Percentiles rank a stretch among this genome's conserved stretches.
These are phyloP conservation scores for Phenganax marumi DNA, from an alignment of 92 coral and sea anemone species.

Conservation along the genomic window DNA sequence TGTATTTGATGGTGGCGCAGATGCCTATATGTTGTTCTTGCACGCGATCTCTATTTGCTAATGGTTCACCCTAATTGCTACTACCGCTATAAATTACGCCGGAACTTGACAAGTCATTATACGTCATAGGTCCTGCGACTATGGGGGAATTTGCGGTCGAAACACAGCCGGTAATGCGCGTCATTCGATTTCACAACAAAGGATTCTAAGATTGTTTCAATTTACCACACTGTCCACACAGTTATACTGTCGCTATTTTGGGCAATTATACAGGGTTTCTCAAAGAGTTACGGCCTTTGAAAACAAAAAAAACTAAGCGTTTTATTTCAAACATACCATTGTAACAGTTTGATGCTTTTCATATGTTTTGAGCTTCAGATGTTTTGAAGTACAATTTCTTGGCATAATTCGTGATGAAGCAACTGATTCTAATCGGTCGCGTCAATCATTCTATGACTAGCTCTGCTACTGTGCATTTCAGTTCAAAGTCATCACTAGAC, in stretches of 20 bases:
- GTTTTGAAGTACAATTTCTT: too few relatives aligned
- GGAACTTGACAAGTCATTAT: slow-evolving; percentile 32
- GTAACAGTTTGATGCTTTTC: too few relatives aligned
- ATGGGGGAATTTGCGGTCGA: slow-evolving; percentile 9
- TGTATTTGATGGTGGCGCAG: not conserved
- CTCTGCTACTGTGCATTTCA: too few relatives aligned
- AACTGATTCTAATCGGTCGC: too few relatives aligned
- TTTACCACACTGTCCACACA: not conserved
- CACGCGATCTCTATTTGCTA: slow-evolving; percentile 20
- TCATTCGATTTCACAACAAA: not conserved
- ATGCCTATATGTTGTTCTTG: not conserved
- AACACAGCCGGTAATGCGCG: slow-evolving; percentile 2
- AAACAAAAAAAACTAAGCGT: too few relatives aligned
- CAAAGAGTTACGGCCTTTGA: too few relatives aligned
- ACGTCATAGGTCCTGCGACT: slow-evolving; percentile 22
- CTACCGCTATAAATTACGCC: slow-evolving; percentile 47
- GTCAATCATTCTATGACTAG: too few relatives aligned
- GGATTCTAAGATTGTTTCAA: not conserved
- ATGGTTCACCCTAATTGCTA: slow-evolving; percentile 25
- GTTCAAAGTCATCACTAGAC: too few relatives aligned
- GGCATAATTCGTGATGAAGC: too few relatives aligned
- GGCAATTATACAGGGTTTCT: not conserved
- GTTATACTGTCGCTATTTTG: not conserved
- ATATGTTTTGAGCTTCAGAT: too few relatives aligned
- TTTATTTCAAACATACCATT: too few relatives aligned